Evolutionary conservation across 2,113 vertebrate genomes (phyloP), one percentile per base, ranked within the genome.

Genomic region (Syrmaticus mikado): DNA sequence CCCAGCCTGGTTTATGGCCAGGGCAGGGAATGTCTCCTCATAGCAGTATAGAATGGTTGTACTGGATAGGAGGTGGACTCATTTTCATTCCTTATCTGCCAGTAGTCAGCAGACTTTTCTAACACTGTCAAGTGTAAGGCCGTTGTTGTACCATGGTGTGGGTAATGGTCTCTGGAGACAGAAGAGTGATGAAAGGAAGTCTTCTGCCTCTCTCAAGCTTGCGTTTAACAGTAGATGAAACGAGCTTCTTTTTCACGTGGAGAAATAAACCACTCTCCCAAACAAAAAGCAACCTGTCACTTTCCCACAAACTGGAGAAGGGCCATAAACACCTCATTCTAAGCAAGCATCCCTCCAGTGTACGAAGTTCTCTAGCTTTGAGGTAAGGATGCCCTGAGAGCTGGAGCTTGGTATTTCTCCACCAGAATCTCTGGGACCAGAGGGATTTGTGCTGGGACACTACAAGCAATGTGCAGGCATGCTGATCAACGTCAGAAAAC

Each of bases 241-340:
- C 0, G 0, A 76, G 10, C 15, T 75, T 3, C 7, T 79, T 81
- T 93, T 81, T 68, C 46, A 85, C 22, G 6, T 24, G 32, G 61
- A 92, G 34, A 41, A 90, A 88, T 79, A 92, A 78, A 89, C 28
- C 28, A 84, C 3, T 16, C 52, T 30, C 73, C 43, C 43, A 62
- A 67, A 9, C 38, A 57, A 89, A 81, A 84, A 52, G 8, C 61
- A 71, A n/a, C 52, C 52, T 84, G 28, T 72, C 38, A 13, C 34
- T 75, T 86, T 61, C 52, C 24, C 9, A 4, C 8, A 13, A 16
- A 24, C 77, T 64, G 66, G 60, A 92, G 52, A 67, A 64, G 16
- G 66, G 34, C 70, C 81, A 71, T 38, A 0, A 0, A 40, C 2
- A 1, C 0, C 1, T 55, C 0, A 1, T 43, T 13, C 62, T n/a